phyloP scores from a whole-genome alignment of 2,113 vertebrate genomes.

The Connochaetes taurinus region DNA sequence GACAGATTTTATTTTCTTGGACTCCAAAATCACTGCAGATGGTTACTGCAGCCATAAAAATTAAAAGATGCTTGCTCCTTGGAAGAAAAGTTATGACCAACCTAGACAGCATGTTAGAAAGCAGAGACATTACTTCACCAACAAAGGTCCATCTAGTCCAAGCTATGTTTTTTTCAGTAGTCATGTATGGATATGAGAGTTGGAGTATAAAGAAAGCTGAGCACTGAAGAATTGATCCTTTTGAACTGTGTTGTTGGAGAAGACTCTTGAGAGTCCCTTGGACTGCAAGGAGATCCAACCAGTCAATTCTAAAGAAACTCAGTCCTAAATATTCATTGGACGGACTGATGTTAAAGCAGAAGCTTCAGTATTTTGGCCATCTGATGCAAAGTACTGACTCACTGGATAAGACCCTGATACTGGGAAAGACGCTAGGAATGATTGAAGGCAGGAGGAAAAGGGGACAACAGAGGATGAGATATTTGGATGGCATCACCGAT shows the following conservation, averaged over 20 bases:
- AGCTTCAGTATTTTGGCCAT: background rate
- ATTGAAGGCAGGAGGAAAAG: background rate
- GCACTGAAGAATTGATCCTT: background rate
- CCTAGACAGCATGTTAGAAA: background rate
- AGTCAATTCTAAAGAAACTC: background rate
- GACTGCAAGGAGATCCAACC: background rate
- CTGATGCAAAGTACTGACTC: background rate
- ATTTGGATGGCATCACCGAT: background rate
- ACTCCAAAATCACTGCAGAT: background rate
- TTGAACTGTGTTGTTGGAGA: background rate
- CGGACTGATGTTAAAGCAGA: background rate
- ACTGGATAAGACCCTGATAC: background rate
- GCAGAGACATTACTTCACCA: background rate
- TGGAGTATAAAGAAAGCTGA: background rate
- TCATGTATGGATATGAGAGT: background rate
- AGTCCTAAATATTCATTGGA: background rate
- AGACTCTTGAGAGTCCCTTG: background rate
- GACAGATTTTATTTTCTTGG: background rate
- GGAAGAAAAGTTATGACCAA: background rate
- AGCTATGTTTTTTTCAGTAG: background rate
- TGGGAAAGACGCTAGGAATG: background rate
- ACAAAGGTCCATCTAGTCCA: background rate
- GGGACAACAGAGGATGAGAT: background rate
- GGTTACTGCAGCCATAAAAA: background rate
- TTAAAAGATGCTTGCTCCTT: background rate